phyloP scores from a whole-genome alignment of 1,140 invertebrate species.

The Drosophila kanapiae region DNA sequence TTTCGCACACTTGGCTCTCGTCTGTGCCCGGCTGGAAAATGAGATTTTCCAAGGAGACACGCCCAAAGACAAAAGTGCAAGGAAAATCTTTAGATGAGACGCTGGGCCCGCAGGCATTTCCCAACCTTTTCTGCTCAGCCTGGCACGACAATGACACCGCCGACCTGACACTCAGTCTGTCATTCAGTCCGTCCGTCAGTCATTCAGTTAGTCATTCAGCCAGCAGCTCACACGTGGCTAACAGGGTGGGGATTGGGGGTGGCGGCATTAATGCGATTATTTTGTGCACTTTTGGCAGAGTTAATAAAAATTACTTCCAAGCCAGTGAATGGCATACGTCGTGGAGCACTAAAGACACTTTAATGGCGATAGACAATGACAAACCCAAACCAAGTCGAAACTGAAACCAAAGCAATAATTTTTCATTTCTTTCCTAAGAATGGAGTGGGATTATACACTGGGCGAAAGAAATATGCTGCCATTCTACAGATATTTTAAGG shows the following conservation, averaged over 20 bases:
- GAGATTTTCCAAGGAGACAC: constrained; percentile 71
- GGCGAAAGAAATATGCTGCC: background rate
- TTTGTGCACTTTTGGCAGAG: constrained; percentile 80
- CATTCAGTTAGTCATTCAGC: constrained; percentile 56
- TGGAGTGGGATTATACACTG: constrained; percentile 5
- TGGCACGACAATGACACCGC: constrained; percentile 75
- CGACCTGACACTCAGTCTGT: constrained; percentile 54
- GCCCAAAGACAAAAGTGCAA: constrained; percentile 76
- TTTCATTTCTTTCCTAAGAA: constrained; percentile 34
- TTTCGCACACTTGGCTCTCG: constrained; percentile 80
- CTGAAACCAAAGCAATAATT: constrained; percentile 60
- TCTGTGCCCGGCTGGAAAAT: constrained; percentile 63
- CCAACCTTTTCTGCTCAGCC: constrained; percentile 59
- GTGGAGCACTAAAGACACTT: constrained; percentile 74
- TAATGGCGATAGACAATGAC: constrained; percentile 74
- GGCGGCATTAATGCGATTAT: constrained; percentile 80
- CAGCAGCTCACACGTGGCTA: constrained; percentile 70
- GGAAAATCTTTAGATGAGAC: constrained; percentile 37
- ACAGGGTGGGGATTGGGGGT: constrained; percentile 2
- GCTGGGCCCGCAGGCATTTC: constrained; percentile 56
- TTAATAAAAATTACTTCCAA: constrained; percentile 84
- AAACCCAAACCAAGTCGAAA: constrained; percentile 35
- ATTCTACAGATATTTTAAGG: background rate
- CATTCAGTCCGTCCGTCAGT: constrained; percentile 30
- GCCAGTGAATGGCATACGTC: constrained; percentile 80